Conservation (phyloP, 2,113 vertebrate species). For the Bungarus multicinctus region DNA sequence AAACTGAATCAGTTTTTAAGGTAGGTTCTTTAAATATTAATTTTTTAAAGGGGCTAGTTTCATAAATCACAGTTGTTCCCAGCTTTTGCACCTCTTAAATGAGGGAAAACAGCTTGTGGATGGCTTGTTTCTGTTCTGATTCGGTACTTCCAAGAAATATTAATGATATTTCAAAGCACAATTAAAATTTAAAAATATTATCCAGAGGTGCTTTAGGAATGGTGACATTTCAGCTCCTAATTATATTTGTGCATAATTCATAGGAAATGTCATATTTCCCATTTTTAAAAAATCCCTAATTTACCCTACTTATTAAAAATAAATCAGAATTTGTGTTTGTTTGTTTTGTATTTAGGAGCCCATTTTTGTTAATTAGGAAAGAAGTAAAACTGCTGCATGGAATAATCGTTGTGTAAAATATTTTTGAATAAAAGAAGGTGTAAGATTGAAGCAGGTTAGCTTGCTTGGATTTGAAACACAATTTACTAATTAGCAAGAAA, state of each 20-base stretch:
- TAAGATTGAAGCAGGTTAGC: constrained; percentile 15
- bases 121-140: background rate
- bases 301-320: constrained; percentile 41
- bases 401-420: constrained; percentile 32
- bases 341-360: constrained; percentile 43
- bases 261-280: constrained; percentile 34
- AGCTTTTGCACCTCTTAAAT: constrained; percentile 22
- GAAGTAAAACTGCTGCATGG: constrained; percentile 28
- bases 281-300: constrained; percentile 36
- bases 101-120: constrained; percentile 16
- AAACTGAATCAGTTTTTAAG: constrained; percentile 52
- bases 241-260: constrained; percentile 50
- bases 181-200: constrained; percentile 36
- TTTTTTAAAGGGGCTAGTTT: constrained; percentile 20
- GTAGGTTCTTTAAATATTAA: constrained; percentile 56
- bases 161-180: constrained; percentile 14
- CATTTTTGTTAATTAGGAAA: constrained; percentile 7
- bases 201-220: constrained; percentile 30
- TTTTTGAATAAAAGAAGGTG: constrained; percentile 43
- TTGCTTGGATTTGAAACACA: constrained; percentile 14
- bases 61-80: background rate
- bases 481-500: constrained; percentile 31
- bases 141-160: constrained; percentile 14
- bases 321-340: constrained; percentile 7
- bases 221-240: constrained; percentile 16